Base-by-base conservation (phyloP, 2,888 invertebrate genomes). In the Lithosia quadra region DNA sequence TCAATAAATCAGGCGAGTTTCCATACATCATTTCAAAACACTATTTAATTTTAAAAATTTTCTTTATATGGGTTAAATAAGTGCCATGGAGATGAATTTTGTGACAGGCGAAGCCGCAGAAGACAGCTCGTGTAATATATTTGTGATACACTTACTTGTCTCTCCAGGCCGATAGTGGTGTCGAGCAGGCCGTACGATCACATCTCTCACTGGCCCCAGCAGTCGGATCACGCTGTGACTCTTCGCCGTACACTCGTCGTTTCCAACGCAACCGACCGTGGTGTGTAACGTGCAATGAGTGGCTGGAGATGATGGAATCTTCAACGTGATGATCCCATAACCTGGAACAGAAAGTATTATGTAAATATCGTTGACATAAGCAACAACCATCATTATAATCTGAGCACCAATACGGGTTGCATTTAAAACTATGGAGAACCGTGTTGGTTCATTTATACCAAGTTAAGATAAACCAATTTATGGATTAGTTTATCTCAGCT, bases 131-230 rank as follows among this genome's bases (percentile, higher is more conserved):
- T n/a, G n/a, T n/a, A n/a, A n/a, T n/a, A n/a, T n/a, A n/a, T 49
- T 49, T 49, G 1, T 49, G n/a, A 2, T 59, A 2, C 39, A 90
- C 96, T 95, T 86, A 96, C 96, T 94, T 8, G 95, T 96, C 80
- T 96, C 96, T 67, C 96, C 96, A 36, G 96, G 96, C 66, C 94
- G 91, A 82, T 96, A 96, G 76, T 96, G 95, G 79, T 96, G 96
- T 67, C 96, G 92, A 10, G 96, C 96, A 0, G 96, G 96, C 36
- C 96, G 89, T n/a, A 96, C 95, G 71, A 96, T 95, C 68, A 96
- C 96, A 79, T 96, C 96, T 34, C 96, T 90, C 1, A 96, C 96
- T 0, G 96, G 95, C 0, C 96, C 96, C 21, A 96, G 94, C n/a
- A 96, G 91, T 59, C 95, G 91, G 84, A 96, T 95, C 79, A 96